A percentile compares a stretch with the other conserved stretches of the same genome.
Conservation (phyloP, 2,888 invertebrate genomes). For the Nymphalis urticae region DNA sequence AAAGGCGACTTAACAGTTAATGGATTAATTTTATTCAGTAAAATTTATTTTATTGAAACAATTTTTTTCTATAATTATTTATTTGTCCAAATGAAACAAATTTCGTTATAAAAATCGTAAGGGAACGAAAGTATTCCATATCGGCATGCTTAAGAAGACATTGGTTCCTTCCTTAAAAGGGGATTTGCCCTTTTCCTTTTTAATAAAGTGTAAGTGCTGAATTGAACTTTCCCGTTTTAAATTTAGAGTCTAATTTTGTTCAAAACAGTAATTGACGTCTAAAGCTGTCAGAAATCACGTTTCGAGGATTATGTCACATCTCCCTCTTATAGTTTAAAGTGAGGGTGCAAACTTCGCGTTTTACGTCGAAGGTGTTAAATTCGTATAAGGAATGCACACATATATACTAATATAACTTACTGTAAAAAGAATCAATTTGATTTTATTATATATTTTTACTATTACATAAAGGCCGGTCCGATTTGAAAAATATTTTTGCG, state of each 20-base stretch:
- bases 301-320: conserved; percentile 45
- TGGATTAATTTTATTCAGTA: no score
- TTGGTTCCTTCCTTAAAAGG: conserved; percentile 29
- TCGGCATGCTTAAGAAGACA: conserved; percentile 42
- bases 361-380: neutral
- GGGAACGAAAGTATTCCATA: conserved; percentile 21
- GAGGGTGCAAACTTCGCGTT: conserved; percentile 10
- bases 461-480: no score
- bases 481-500: no score
- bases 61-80: neutral
- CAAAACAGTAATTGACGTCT: conserved; percentile 4
- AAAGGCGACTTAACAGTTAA: no score
- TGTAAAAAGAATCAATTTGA: no score
- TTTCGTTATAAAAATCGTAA: neutral
- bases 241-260: conserved; percentile 21
- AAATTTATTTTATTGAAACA: no score
- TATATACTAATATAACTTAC: neutral
- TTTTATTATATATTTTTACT: no score
- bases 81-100: neutral
- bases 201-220: neutral
- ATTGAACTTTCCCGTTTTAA: conserved; percentile 5
- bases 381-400: neutral
- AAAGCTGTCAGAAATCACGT: conserved; percentile 48
- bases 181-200: neutral
- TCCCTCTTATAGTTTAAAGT: conserved; percentile 34